Percentiles rank a stretch among this genome's conserved stretches.
Evolutionary conservation across 2,113 vertebrate species (phyloP).

Genomic region (Elephantulus edwardii): DNA sequence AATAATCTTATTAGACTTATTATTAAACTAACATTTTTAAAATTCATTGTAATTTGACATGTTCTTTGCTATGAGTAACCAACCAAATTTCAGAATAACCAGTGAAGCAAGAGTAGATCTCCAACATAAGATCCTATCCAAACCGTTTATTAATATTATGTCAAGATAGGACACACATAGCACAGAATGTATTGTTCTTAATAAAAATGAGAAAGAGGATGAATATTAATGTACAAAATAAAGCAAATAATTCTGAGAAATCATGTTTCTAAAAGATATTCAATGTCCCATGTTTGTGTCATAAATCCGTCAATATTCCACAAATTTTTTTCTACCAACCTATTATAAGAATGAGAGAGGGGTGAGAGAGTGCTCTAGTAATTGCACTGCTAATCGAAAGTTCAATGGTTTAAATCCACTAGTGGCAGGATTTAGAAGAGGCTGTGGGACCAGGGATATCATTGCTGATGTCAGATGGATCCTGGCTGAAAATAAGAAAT

Average conservation of each 20-base stretch:
- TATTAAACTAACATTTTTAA: slow-evolving; percentile 1
- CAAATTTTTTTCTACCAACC: not conserved
- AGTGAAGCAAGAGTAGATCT: not conserved
- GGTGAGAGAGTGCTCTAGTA: too few species aligned
- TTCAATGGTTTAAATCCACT: too few species aligned
- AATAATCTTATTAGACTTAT: slow-evolving; percentile 19
- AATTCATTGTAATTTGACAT: slow-evolving; percentile 14
- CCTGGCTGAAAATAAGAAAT: too few species aligned
- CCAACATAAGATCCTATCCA: not conserved
- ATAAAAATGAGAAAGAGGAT: not conserved
- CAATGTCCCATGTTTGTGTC: not conserved
- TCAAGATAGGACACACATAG: not conserved
- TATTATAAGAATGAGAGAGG: too few species aligned
- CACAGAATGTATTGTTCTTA: not conserved
- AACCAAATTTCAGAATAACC: slow-evolving; percentile 5
- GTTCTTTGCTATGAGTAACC: not conserved
- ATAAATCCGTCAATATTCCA: not conserved
- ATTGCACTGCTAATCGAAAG: too few species aligned
- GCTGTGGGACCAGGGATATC: too few species aligned
- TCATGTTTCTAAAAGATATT: not conserved
- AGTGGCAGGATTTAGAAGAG: too few species aligned
- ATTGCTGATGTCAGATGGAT: too few species aligned
- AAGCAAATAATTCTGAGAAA: not conserved
- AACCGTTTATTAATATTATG: not conserved
- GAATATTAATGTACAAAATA: not conserved